Conservation (phyloP, 2,113 vertebrate species). For the Lasiurus cinereus region DNA sequence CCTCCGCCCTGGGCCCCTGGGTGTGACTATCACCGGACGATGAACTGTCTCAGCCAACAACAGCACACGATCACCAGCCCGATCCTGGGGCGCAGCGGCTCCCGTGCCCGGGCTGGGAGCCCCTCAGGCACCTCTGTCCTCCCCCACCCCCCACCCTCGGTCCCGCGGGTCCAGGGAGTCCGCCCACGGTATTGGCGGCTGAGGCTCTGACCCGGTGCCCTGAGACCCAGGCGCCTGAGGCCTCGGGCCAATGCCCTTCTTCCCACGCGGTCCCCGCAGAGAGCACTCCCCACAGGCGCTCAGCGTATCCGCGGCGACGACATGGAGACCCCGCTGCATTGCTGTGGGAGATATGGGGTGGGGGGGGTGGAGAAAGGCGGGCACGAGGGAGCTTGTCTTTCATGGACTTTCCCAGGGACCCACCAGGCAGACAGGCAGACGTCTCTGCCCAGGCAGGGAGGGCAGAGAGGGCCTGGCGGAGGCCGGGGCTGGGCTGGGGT, state of each 20-base stretch:
- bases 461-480: background rate
- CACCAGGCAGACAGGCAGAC: accelerated
- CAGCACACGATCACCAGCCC: accelerated
- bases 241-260: accelerated
- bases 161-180: accelerated
- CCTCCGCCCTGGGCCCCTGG: accelerated
- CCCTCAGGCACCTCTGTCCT: accelerated
- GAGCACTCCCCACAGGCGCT: background rate
- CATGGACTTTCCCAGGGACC: accelerated
- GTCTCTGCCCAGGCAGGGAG: accelerated
- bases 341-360: background rate
- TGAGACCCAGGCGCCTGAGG: accelerated
- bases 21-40: accelerated
- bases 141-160: background rate
- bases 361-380: accelerated
- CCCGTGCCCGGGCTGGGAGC: background rate
- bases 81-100: background rate
- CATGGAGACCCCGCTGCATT: too few species aligned
- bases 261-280: background rate
- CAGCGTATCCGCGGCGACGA: too few species aligned
- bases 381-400: accelerated
- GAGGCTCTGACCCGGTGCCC: accelerated
- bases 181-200: accelerated
- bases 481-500: too few species aligned
- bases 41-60: accelerated